Conservation (phyloP, 2,888 invertebrate genomes). For the Tachina grossa region DNA sequence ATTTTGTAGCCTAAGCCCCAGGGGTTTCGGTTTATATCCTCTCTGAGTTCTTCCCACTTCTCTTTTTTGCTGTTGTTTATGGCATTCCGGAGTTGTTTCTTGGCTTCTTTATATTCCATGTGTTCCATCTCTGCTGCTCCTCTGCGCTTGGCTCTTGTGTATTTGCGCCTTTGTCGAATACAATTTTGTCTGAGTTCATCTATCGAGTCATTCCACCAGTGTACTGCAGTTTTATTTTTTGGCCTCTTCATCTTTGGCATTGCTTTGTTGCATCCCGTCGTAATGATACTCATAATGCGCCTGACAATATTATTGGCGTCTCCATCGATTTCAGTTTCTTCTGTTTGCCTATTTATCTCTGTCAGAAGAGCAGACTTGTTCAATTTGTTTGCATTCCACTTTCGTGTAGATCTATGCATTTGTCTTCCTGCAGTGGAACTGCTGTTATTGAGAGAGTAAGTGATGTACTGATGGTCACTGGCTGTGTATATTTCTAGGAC, state of each 20-base stretch:
- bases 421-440: too few species aligned
- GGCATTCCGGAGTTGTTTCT: not conserved
- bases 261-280: not conserved
- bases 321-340: too few species aligned
- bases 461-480: not conserved
- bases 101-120: not conserved
- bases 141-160: slow-evolving; percentile 28
- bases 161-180: not conserved
- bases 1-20: not conserved
- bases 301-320: too few species aligned
- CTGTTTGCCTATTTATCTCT: too few species aligned
- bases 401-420: too few species aligned
- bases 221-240: not conserved
- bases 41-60: not conserved
- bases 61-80: not conserved
- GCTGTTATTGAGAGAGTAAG: not conserved
- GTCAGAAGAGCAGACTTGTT: too few species aligned
- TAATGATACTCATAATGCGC: not conserved
- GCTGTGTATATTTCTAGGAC: too few species aligned
- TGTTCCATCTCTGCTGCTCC: not conserved
- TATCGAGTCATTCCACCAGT: not conserved
- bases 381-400: not conserved
- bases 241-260: not conserved
- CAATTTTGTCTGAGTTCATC: not conserved
- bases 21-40: not conserved